These are phyloP conservation scores for Dicrostonyx torquatus DNA, from an alignment of 2,797 vertebrate genomes.

Conservation along the genomic window DNA sequence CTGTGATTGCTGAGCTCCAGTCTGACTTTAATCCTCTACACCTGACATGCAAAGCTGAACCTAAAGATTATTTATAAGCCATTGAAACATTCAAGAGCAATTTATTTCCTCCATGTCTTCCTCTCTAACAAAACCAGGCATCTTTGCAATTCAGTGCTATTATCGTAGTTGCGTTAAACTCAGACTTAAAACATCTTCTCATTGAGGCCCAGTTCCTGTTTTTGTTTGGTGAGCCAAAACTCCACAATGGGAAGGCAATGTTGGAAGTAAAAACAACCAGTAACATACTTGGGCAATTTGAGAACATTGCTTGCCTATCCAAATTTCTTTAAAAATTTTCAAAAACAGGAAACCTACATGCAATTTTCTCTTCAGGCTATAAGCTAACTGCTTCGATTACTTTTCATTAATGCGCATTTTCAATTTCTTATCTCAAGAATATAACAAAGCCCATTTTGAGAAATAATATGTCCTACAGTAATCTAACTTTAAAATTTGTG, in stretches of 20 bases:
- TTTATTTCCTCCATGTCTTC: neutral
- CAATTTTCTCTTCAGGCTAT: constrained; percentile 9
- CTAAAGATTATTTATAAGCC: constrained; percentile 42
- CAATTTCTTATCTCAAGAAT: constrained; percentile 1
- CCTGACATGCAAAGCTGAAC: constrained; percentile 39
- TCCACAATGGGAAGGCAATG: neutral
- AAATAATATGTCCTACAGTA: neutral
- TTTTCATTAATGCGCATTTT: constrained; percentile 40
- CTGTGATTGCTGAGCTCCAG: neutral
- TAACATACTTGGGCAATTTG: constrained; percentile 1
- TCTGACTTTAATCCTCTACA: constrained; percentile 17
- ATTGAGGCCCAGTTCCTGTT: constrained; percentile 30
- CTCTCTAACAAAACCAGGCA: constrained; percentile 1
- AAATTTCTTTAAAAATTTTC: constrained; percentile 20
- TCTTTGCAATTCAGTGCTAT: constrained; percentile 48
- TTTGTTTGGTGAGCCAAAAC: constrained; percentile 30
- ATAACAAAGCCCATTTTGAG: constrained; percentile 3
- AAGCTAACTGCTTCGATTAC: neutral
- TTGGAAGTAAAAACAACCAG: neutral
- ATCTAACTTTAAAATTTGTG: constrained; percentile 36
- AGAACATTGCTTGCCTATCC: constrained; percentile 8
- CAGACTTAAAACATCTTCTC: neutral
- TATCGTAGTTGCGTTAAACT: constrained; percentile 30
- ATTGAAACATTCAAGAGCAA: constrained; percentile 36
- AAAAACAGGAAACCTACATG: constrained; percentile 21